Percentiles rank a stretch among this genome's conserved stretches.
Conservation (phyloP, 2,113 vertebrate species). For the Piliocolobus tephrosceles region DNA sequence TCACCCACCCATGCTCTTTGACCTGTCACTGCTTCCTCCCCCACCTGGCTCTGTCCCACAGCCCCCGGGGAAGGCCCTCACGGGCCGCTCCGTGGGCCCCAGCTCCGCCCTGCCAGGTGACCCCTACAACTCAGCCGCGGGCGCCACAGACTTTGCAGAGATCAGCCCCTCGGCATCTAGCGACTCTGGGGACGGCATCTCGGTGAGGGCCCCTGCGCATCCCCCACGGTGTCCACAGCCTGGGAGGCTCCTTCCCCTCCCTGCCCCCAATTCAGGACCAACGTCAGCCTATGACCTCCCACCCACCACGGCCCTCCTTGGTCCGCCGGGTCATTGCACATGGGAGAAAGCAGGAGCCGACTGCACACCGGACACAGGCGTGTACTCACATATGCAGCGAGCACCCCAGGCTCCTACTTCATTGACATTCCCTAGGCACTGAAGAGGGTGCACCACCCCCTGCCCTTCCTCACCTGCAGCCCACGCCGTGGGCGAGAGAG, state of each 20-base stretch:
- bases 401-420: rapidly evolving
- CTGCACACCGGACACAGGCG: rapidly evolving
- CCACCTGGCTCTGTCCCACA: constrained; percentile 77
- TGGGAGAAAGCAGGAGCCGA: background rate
- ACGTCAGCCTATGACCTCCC: background rate
- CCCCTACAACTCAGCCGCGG: constrained; percentile 91
- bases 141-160: constrained; percentile 85
- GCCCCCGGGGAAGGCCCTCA: constrained; percentile 90
- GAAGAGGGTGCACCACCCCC: background rate
- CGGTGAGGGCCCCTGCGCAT: constrained; percentile 83
- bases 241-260: background rate
- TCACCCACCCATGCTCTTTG: constrained; percentile 31
- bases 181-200: constrained; percentile 82
- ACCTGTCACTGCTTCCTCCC: constrained; percentile 68
- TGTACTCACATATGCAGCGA: rapidly evolving
- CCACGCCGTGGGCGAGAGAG: rapidly evolving
- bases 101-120: constrained; percentile 95
- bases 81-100: constrained; percentile 88
- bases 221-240: rapidly evolving
- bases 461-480: background rate
- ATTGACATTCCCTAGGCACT: background rate
- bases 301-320: background rate
- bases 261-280: rapidly evolving
- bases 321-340: rapidly evolving
- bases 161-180: constrained; percentile 81